Conservation (phyloP, 2,888 invertebrate genomes). For the Pharmacophagus antenor region DNA sequence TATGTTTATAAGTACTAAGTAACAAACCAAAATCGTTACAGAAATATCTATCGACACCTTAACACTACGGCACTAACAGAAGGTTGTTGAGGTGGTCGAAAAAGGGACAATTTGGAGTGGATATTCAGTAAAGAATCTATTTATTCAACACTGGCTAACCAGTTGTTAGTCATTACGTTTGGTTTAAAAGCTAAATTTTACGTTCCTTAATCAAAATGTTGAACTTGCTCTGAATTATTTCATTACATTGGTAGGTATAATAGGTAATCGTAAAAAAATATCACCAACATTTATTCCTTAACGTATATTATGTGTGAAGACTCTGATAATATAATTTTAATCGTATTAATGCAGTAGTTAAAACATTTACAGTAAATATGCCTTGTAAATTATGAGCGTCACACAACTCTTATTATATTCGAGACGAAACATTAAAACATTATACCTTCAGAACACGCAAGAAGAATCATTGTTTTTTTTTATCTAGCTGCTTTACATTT, state of each 20-base stretch:
- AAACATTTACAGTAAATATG: no score
- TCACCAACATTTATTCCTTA: not conserved
- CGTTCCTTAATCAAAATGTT: slow-evolving; percentile 1
- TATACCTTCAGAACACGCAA: no score
- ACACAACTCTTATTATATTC: no score
- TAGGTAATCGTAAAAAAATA: not conserved
- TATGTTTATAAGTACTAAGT: no score
- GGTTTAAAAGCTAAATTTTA: slow-evolving; percentile 19
- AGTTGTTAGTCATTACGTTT: slow-evolving; percentile 33
- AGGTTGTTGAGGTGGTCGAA: slow-evolving; percentile 42
- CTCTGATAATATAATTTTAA: not conserved
- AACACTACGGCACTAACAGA: slow-evolving; percentile 35
- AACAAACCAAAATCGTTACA: not conserved
- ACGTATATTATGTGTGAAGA: not conserved
- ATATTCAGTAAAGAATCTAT: slow-evolving; percentile 57
- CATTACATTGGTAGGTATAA: not conserved
- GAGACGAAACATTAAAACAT: no score
- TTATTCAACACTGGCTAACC: slow-evolving; percentile 39
- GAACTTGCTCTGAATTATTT: not conserved
- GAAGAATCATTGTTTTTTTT: no score
- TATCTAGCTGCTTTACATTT: no score
- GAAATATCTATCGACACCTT: slow-evolving; percentile 23
- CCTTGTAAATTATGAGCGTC: no score
- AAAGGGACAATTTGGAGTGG: slow-evolving; percentile 52
- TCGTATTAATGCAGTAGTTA: no score